Base-by-base conservation (phyloP, 2,113 vertebrate genomes). In the Bubo blakistoni region DNA sequence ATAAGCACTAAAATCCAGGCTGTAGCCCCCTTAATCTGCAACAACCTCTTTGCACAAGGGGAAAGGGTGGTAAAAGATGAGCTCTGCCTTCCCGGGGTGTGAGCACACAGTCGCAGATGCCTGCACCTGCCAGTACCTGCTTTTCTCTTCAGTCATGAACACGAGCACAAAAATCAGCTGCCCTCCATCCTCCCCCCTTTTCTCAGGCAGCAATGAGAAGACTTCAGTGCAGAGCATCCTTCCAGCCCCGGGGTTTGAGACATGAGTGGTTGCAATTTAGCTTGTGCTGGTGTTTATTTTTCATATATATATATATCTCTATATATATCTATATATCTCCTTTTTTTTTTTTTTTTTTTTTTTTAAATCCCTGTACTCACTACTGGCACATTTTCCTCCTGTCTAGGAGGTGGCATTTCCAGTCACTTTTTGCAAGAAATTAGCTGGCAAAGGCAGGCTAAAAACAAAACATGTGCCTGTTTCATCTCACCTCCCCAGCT, bases 101-200 rank as follows among this genome's bases (percentile, higher is more conserved):
- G 8, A 67, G 42, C 36, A 3, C 13, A 2, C 10, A 3, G 21
- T 5, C 9, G 1, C 16, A 7, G 15, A 13, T 0, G 9, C 16
- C 24, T 1, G 13, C 54, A 8, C 58, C 36, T 57, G 49, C 67
- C 49, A 7, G 27, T 2, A 36, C 59, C 54, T 70, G 59, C 25
- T 78, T 57, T 90, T 49, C 40, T n/a, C 12, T 27, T 44, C 21
- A 4, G 58, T 11, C 72, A 4, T 0, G 66, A 62, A 4, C 6
- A 13, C 22, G 66, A 62, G 3, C 6, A 13, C 22, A 51, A 32
- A 63, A 79, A 44, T 22, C 66, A 22, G 51, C 59, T 22, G 17
- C 49, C 29, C 22, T n/a, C 42, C 58, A 14, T 14, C 25, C 15
- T 27, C 11, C 8, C 11, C 32, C 18, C 0, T 46, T 46, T 46